A percentile compares a stretch with the other conserved stretches of the same genome.
These are phyloP conservation scores for Cataglyphis rosenhaueri DNA, from an alignment of 2,888 invertebrate genomes.

Conservation along the genomic window DNA sequence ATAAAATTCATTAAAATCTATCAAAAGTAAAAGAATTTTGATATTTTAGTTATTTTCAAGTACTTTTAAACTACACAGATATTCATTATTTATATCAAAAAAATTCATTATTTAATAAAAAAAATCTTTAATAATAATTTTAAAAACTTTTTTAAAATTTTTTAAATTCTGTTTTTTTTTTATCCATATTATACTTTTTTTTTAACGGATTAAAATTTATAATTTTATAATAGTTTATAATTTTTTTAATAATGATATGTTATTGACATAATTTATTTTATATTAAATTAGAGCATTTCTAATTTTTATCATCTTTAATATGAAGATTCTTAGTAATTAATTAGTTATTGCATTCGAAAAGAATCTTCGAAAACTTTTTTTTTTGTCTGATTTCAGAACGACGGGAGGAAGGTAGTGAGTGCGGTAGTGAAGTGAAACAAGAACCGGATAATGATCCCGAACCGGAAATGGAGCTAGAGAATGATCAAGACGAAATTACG, in stretches of 20 bases:
- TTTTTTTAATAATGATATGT: neutral
- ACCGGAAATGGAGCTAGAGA: constrained; percentile 81
- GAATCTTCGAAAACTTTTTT: constrained; percentile 2
- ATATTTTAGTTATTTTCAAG: too few relatives aligned
- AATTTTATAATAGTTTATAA: neutral
- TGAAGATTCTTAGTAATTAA: neutral
- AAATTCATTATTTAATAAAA: too few relatives aligned
- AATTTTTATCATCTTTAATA: neutral
- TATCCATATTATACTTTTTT: too few relatives aligned
- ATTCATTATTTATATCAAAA: too few relatives aligned
- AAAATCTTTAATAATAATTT: too few relatives aligned
- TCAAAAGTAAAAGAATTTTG: too few relatives aligned
- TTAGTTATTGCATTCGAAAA: neutral
- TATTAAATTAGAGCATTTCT: neutral
- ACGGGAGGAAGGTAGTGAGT: constrained; percentile 86
- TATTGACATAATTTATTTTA: neutral
- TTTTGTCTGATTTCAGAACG: constrained; percentile 78
- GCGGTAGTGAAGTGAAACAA: constrained; percentile 88
- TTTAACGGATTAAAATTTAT: too few relatives aligned
- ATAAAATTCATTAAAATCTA: too few relatives aligned
- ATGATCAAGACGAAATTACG: constrained; percentile 80
- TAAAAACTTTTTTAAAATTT: too few relatives aligned
- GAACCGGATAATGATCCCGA: constrained; percentile 88
- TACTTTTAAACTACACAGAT: too few relatives aligned
- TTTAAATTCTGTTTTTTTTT: too few relatives aligned